Evolutionary conservation across 1,140 invertebrate genomes (phyloP).

Genomic region (Brachionus manjavacas): DNA sequence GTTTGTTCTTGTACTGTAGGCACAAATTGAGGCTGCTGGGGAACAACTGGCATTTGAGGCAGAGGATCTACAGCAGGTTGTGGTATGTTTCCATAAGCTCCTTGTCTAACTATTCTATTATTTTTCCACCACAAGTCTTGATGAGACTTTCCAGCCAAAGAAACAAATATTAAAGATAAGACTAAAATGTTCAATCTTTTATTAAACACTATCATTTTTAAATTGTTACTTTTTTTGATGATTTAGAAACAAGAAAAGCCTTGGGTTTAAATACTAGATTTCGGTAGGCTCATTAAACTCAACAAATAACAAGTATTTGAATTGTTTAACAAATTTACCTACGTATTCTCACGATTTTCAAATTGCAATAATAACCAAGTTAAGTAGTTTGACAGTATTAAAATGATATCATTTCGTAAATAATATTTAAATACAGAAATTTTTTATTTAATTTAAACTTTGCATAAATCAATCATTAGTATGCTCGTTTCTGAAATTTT

Average conservation of each 20-base stretch:
- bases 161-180: neutral
- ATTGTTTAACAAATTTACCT: slow-evolving; percentile 27
- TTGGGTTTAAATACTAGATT: slow-evolving; percentile 4
- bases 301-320: slow-evolving; percentile 24
- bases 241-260: neutral
- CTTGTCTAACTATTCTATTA: slow-evolving; percentile 6
- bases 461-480: neutral
- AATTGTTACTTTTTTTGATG: neutral
- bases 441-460: neutral
- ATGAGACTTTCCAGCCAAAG: neutral
- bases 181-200: neutral
- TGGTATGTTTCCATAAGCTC: neutral
- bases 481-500: neutral
- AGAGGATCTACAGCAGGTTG: neutral
- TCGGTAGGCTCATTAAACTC: neutral
- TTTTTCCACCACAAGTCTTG: slow-evolving; percentile 19
- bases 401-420: neutral
- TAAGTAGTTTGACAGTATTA: neutral
- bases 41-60: neutral
- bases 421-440: neutral
- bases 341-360: slow-evolving; percentile 1
- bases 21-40: slow-evolving; percentile 8
- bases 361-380: neutral
- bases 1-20: neutral
- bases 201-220: slow-evolving; percentile 7